phyloP scores from a whole-genome alignment of 1,140 invertebrate species.

The Anastrepha ludens region DNA sequence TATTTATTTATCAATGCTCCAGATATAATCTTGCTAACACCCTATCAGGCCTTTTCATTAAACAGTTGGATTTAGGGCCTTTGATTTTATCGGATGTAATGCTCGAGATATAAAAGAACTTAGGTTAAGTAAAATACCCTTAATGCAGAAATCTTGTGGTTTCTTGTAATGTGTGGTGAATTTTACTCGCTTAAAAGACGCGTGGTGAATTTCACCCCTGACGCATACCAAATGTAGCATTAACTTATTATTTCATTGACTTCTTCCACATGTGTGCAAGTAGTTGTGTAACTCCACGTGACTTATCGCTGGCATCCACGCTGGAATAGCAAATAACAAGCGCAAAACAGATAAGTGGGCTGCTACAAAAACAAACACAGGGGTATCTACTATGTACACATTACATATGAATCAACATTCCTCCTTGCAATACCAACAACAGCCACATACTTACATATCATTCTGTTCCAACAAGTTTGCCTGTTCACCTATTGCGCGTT shows the following conservation, averaged over 20 bases:
- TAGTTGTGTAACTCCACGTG: not conserved
- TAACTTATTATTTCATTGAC: not conserved
- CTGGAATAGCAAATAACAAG: not conserved
- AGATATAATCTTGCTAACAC: too few relatives aligned
- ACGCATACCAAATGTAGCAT: not conserved
- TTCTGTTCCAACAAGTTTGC: not conserved
- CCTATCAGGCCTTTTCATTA: too few relatives aligned
- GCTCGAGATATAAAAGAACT: too few relatives aligned
- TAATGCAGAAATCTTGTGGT: too few relatives aligned
- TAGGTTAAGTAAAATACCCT: too few relatives aligned
- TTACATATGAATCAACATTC: not conserved
- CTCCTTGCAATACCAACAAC: not conserved
- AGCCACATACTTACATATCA: not conserved
- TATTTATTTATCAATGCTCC: too few relatives aligned
- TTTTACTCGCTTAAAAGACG: too few relatives aligned
- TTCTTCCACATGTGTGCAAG: not conserved
- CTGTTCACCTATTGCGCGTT: not conserved
- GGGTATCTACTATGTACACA: not conserved
- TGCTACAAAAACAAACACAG: not conserved
- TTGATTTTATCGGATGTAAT: too few relatives aligned
- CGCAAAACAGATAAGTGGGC: not conserved
- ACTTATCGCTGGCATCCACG: conserved; percentile 21
- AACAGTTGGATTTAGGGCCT: too few relatives aligned
- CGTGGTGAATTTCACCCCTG: too few relatives aligned
- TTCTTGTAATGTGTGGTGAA: too few relatives aligned